phyloP scores from a whole-genome alignment of 1,140 invertebrate genomes.

The Tetramorium parvispinum region DNA sequence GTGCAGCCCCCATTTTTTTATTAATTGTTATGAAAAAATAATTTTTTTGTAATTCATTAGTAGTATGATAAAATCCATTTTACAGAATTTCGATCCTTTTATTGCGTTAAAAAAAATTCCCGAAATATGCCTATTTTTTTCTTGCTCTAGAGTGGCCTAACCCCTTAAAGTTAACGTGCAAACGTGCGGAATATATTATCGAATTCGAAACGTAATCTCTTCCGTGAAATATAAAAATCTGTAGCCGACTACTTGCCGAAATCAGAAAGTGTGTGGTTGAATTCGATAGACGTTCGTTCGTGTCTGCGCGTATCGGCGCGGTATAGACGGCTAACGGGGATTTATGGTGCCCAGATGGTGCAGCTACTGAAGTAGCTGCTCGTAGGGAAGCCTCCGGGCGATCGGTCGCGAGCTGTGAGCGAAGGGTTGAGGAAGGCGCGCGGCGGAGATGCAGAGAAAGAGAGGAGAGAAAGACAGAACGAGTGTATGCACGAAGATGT shows the following conservation, averaged over 20 bases:
- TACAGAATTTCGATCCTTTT: too few species aligned
- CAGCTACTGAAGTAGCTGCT: constrained; percentile 73
- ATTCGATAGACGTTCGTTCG: neutral
- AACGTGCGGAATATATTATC: neutral
- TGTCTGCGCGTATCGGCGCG: constrained; percentile 50
- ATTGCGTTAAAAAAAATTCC: too few species aligned
- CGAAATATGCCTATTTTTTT: too few species aligned
- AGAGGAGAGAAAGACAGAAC: constrained; percentile 46
- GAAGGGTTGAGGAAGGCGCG: constrained; percentile 66
- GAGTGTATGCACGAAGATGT: constrained; percentile 73
- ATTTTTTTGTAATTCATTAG: too few species aligned
- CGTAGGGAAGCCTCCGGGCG: constrained; percentile 69
- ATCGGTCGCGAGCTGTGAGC: constrained; percentile 70
- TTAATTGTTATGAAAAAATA: too few species aligned
- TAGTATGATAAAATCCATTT: too few species aligned
- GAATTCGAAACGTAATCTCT: neutral
- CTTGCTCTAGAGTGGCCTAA: too few species aligned
- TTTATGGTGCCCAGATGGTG: constrained; percentile 73
- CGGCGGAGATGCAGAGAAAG: constrained; percentile 28
- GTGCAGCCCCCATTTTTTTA: too few species aligned
- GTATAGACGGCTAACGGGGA: constrained; percentile 62
- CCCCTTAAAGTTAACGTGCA: neutral
- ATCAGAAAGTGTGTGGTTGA: neutral
- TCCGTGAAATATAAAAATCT: neutral
- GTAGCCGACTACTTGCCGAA: neutral